phyloP scores from a whole-genome alignment of 2,888 invertebrate genomes.

The Theretra japonica region DNA sequence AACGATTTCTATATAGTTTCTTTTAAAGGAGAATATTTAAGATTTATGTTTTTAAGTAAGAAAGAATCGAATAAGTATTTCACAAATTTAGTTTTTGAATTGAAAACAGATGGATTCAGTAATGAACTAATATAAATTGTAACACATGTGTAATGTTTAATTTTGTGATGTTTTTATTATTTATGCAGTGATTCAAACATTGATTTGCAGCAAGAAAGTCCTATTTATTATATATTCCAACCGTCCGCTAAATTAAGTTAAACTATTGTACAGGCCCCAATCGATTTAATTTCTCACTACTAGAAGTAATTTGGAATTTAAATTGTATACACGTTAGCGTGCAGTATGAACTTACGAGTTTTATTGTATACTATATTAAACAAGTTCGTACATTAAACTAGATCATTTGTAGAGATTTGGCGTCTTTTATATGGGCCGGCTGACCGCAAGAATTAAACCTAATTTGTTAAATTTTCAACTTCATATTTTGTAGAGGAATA shows the following conservation, averaged over 20 bases:
- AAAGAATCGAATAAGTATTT: too few relatives aligned
- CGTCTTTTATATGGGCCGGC: not conserved
- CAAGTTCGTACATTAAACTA: not conserved
- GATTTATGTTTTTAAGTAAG: too few relatives aligned
- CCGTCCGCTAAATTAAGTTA: not conserved
- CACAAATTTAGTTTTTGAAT: too few relatives aligned
- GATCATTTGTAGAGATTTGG: not conserved
- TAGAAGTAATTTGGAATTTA: slow-evolving; percentile 2
- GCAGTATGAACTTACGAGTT: not conserved
- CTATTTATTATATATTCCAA: slow-evolving; percentile 1
- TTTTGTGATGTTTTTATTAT: too few relatives aligned
- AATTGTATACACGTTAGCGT: slow-evolving; percentile 11
- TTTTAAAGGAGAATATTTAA: too few relatives aligned
- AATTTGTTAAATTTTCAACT: not conserved
- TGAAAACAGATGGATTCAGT: too few relatives aligned
- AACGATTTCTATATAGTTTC: too few relatives aligned
- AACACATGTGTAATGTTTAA: too few relatives aligned
- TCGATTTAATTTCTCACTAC: not conserved
- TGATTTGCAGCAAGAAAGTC: not conserved
- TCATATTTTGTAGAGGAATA: not conserved
- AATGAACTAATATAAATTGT: too few relatives aligned
- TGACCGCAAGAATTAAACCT: not conserved
- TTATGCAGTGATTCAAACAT: not conserved
- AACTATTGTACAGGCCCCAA: slow-evolving; percentile 20
- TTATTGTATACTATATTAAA: slow-evolving; percentile 1